Percentiles rank a stretch among this genome's conserved stretches.
These are phyloP conservation scores for Harpalus rubripes DNA, from an alignment of 2,888 invertebrate genomes.

Conservation along the genomic window DNA sequence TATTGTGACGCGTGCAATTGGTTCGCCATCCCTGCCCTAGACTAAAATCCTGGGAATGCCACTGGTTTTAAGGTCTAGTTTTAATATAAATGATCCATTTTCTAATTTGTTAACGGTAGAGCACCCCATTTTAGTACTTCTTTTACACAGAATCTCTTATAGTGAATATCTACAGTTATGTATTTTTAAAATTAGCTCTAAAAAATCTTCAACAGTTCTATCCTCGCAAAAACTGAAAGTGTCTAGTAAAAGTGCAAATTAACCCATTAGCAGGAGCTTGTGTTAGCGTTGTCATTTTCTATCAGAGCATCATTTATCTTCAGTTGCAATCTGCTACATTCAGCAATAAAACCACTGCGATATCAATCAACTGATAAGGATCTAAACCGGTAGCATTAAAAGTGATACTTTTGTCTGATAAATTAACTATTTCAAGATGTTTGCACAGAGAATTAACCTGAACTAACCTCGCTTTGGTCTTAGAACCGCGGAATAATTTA, in stretches of 20 bases:
- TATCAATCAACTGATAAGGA: conserved; percentile 27
- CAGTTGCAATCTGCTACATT: conserved; percentile 9
- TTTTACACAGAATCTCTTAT: too few relatives aligned
- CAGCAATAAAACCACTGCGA: conserved; percentile 22
- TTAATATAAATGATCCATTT: too few relatives aligned
- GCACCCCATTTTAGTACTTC: too few relatives aligned
- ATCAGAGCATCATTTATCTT: background rate
- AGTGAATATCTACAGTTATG: too few relatives aligned
- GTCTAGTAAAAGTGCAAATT: background rate
- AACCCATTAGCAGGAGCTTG: background rate
- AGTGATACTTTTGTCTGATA: conserved; percentile 60
- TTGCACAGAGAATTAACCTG: conserved; percentile 74
- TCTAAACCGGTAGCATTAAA: conserved; percentile 52
- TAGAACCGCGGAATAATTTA: conserved; percentile 74
- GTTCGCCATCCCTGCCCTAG: too few relatives aligned
- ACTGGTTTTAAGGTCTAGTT: too few relatives aligned
- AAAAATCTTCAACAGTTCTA: background rate
- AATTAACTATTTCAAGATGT: conserved; percentile 72
- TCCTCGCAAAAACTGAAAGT: background rate
- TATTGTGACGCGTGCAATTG: too few relatives aligned
- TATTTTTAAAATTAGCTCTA: too few relatives aligned
- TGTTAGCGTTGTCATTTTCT: conserved; percentile 5
- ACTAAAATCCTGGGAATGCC: too few relatives aligned
- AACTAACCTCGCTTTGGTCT: conserved; percentile 70
- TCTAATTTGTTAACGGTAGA: too few relatives aligned